phyloP scores from a whole-genome alignment of 1,140 invertebrate genomes.

The Arctopsyche grandis region DNA sequence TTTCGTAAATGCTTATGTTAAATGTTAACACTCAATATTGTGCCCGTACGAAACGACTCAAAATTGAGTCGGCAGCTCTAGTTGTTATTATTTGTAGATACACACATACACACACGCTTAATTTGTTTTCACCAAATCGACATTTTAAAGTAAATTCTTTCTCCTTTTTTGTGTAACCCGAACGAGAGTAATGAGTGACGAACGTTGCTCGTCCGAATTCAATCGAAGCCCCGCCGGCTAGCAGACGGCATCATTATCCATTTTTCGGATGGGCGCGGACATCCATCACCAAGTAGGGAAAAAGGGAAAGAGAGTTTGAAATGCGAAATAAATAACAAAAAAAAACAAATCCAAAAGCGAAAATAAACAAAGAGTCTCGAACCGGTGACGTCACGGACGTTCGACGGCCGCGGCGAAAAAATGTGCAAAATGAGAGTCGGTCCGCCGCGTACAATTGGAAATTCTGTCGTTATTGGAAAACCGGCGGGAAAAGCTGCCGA shows the following conservation, averaged over 20 bases:
- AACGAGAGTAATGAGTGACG: slow-evolving; percentile 12
- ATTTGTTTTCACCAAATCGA: not conserved
- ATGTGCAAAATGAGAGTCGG: slow-evolving; percentile 16
- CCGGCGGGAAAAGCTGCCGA: slow-evolving; percentile 15
- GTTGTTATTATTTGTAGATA: not conserved
- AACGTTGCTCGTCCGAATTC: not conserved
- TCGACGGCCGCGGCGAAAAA: slow-evolving; percentile 24
- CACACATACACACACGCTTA: not conserved
- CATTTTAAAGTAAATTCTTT: not conserved
- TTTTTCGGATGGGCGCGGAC: not conserved
- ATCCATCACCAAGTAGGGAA: not conserved
- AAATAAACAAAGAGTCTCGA: slow-evolving; percentile 21
- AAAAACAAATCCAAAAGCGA: not conserved
- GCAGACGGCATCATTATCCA: slow-evolving; percentile 11
- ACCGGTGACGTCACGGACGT: slow-evolving; percentile 17
- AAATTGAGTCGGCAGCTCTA: no score
- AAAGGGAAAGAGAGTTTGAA: not conserved
- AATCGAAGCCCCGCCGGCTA: not conserved
- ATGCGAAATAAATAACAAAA: not conserved
- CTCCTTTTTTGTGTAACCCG: not conserved
- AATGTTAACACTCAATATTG: no score
- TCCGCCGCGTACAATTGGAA: slow-evolving; percentile 18
- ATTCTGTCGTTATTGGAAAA: slow-evolving; percentile 42
- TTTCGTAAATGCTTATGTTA: no score
- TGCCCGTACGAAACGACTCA: no score